Evolutionary conservation across 2,113 vertebrate genomes (phyloP).

Genomic region (Tragelaphus buxtoni): DNA sequence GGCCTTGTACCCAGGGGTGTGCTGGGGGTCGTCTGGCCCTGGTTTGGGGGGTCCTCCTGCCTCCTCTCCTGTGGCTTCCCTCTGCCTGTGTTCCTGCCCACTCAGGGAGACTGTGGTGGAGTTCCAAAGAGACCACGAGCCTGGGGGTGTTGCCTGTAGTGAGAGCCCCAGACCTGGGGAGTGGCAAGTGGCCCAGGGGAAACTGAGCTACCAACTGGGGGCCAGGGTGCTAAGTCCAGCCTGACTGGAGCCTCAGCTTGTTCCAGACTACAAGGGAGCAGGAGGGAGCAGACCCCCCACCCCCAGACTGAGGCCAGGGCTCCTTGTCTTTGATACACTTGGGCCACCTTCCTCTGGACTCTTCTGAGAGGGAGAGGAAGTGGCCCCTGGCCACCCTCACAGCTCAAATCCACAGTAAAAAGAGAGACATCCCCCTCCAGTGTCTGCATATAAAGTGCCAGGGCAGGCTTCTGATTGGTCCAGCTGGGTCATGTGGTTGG

Average conservation of each 20-base stretch:
- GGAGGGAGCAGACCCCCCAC: not conserved
- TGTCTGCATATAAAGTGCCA: not conserved
- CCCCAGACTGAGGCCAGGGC: not conserved
- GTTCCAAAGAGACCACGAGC: rapidly evolving
- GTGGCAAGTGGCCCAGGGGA: rapidly evolving
- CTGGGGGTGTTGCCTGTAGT: not conserved
- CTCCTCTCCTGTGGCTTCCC: rapidly evolving
- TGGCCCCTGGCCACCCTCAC: rapidly evolving
- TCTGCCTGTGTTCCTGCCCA: rapidly evolving
- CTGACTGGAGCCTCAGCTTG: too few species aligned
- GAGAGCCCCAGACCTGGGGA: rapidly evolving
- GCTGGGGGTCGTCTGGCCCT: not conserved
- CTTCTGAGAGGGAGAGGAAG: not conserved
- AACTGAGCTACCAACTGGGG: rapidly evolving
- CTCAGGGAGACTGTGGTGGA: rapidly evolving
- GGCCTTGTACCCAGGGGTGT: rapidly evolving
- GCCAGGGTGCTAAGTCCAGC: rapidly evolving
- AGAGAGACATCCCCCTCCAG: not conserved
- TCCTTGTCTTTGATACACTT: rapidly evolving
- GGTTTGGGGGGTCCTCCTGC: not conserved
- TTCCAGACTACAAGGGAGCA: rapidly evolving
- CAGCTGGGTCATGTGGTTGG: not conserved
- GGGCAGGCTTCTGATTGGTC: not conserved
- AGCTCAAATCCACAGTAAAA: not conserved
- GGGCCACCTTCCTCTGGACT: not conserved